phyloP scores from a whole-genome alignment of 2,888 invertebrate genomes.

The Meandrusa payeni region DNA sequence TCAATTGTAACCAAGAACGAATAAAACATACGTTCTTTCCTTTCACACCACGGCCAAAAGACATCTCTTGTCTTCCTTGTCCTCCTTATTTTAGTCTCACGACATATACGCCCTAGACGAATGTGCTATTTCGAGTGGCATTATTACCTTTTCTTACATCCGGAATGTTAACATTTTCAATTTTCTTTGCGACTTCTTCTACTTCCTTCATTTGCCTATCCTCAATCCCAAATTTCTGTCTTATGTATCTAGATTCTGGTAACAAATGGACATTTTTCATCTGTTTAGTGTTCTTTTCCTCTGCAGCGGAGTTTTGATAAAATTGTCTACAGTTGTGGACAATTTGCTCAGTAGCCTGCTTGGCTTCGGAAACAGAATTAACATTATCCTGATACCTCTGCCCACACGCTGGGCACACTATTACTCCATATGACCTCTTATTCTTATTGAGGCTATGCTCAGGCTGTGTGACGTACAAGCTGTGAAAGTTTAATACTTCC shows the following conservation, averaged over 20 bases:
- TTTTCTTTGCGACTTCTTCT: slow-evolving; percentile 26
- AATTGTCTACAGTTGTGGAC: slow-evolving; percentile 39
- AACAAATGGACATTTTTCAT: not conserved
- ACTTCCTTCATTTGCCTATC: slow-evolving; percentile 27
- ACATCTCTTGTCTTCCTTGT: too few species aligned
- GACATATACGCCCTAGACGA: too few species aligned
- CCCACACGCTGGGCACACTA: slow-evolving; percentile 35
- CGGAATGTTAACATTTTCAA: slow-evolving; percentile 25
- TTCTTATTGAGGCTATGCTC: slow-evolving; percentile 12
- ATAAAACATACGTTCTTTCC: too few species aligned
- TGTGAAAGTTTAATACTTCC: not conserved
- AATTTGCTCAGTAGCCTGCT: slow-evolving; percentile 22
- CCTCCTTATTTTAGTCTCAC: too few species aligned
- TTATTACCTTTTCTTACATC: too few species aligned
- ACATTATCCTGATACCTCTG: slow-evolving; percentile 28
- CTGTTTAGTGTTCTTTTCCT: slow-evolving; percentile 19
- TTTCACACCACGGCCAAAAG: too few species aligned
- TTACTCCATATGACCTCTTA: slow-evolving; percentile 34
- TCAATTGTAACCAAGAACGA: too few species aligned
- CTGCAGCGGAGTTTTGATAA: slow-evolving; percentile 28
- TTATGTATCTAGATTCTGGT: slow-evolving; percentile 21
- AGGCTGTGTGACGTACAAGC: slow-evolving; percentile 9
- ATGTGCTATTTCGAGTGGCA: too few species aligned
- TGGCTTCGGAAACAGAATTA: slow-evolving; percentile 15
- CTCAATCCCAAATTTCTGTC: slow-evolving; percentile 22